Evolutionary conservation across 2,113 vertebrate species (phyloP), one percentile per base, ranked within the genome.

Genomic region (Taurulus bubalis): DNA sequence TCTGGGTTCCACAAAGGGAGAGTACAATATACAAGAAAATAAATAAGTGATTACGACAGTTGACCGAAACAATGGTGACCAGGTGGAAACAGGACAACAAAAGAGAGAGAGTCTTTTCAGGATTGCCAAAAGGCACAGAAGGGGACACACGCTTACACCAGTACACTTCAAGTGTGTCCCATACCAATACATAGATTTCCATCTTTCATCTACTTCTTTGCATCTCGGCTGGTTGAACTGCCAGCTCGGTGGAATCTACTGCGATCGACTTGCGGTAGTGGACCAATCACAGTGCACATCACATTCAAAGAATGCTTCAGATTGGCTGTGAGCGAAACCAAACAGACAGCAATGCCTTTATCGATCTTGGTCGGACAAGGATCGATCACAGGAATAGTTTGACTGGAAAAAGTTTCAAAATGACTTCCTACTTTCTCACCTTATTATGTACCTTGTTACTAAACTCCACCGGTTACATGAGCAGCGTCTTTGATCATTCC

Each of bases 401-500:
- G 8, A 55, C 10, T 55, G 53, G n/a, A 55, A 24, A 51, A 55
- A 26, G 53, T 24, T 55, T 55, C n/a, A 24, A 55, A 12, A 9
- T 2, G 4, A 55, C 22, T 14, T 51, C 8, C 0, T 51, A 40
- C 47, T 26, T 53, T 8, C 55, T 49, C 22, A 45, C 53, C 40
- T 38, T 11, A 64, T 62, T 53, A 1, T 84, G 26, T 56, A 34
- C 28, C 70, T 68, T 71, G 26, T 66, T 76, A 14, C 75, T 73
- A n/a, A 72, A 82, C 36, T 80, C 28, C 8, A 26, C 62, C 55
- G 71, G 51, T 15, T 53, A 51, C 55, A 75, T 55, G 68, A 82
- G 51, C 53, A 28, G 28, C 60, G 67, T 59, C 45, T 71, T 65
- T 59, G 51, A 60, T 20, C 64, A 34, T 66, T 58, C 45, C 63